Evolutionary conservation across 2,888 invertebrate species (phyloP).

Genomic region (Elysia crispata): DNA sequence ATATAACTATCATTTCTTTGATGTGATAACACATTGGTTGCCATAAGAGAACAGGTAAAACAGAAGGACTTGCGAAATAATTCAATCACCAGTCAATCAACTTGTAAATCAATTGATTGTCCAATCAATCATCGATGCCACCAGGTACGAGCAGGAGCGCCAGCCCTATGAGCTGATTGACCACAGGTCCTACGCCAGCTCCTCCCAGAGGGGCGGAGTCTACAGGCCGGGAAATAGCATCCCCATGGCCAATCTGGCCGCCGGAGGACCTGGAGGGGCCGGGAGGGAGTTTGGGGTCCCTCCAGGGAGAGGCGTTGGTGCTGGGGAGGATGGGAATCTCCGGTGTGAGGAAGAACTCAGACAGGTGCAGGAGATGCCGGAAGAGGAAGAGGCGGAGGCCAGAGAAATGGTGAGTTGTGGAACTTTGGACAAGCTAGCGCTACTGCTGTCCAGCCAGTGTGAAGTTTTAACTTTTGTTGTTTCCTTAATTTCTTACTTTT

Average conservation of each 20-base stretch:
- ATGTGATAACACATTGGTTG: too few relatives aligned
- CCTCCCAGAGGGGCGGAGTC: conserved; percentile 49
- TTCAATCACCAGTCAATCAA: too few relatives aligned
- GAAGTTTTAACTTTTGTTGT: too few relatives aligned
- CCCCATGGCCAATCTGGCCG: conserved; percentile 54
- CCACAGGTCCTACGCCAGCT: conserved; percentile 50
- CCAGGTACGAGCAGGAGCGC: conserved; percentile 57
- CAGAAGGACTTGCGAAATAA: too few relatives aligned
- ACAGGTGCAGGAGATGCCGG: conserved; percentile 61
- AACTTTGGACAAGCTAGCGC: too few relatives aligned
- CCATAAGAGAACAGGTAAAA: too few relatives aligned
- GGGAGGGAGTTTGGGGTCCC: conserved; percentile 46
- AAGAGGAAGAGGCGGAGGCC: conserved; percentile 64
- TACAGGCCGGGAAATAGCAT: conserved; percentile 65
- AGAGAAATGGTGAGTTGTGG: conserved; percentile 59
- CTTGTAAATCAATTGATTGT: too few relatives aligned
- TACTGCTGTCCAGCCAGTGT: too few relatives aligned
- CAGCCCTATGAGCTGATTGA: conserved; percentile 53
- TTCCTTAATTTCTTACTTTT: too few relatives aligned
- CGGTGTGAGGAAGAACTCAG: conserved; percentile 56
- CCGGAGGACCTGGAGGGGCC: conserved; percentile 44
- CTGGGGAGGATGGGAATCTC: conserved; percentile 56
- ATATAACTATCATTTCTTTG: too few relatives aligned
- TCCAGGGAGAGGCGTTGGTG: conserved; percentile 50
- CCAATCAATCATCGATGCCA: background rate